Percentiles rank a stretch among this genome's conserved stretches.
These are phyloP conservation scores for Mustelus asterias DNA, from an alignment of 2,113 vertebrate genomes.

Conservation along the genomic window DNA sequence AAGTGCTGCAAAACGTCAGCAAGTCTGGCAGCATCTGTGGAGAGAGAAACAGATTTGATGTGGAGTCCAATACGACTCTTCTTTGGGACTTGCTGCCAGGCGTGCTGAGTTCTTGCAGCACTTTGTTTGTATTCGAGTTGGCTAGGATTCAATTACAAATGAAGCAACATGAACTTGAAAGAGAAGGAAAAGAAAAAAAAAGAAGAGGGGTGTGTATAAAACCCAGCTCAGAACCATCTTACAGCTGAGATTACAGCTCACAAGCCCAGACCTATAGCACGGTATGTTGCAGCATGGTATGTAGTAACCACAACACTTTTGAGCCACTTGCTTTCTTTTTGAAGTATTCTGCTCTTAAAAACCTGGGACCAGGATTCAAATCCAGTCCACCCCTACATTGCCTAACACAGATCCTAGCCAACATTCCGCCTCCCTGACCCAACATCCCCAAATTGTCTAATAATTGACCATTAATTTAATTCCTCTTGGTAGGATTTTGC, in stretches of 20 bases:
- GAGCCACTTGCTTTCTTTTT: neutral
- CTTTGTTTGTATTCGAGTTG: too few relatives aligned
- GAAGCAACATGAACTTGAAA: neutral
- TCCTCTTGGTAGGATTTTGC: neutral
- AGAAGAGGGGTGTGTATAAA: neutral
- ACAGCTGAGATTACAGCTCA: neutral
- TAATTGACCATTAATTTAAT: neutral
- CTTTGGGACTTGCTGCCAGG: too few relatives aligned
- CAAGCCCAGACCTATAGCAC: neutral
- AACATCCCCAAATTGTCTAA: neutral
- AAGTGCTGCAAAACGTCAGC: too few relatives aligned
- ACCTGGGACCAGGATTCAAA: neutral
- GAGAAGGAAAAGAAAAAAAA: neutral
- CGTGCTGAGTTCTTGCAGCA: too few relatives aligned
- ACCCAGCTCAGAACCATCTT: neutral
- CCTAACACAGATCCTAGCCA: neutral
- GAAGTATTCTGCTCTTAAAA: neutral
- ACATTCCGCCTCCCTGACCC: neutral
- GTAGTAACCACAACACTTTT: neutral
- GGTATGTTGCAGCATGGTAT: neutral
- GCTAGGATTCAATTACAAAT: too few relatives aligned
- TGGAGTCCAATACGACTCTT: too few relatives aligned
- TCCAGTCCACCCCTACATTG: neutral
- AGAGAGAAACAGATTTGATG: too few relatives aligned
- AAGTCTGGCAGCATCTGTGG: too few relatives aligned